Base-by-base conservation (phyloP, 2,113 vertebrate genomes). In the Urocynchramus pylzowi region DNA sequence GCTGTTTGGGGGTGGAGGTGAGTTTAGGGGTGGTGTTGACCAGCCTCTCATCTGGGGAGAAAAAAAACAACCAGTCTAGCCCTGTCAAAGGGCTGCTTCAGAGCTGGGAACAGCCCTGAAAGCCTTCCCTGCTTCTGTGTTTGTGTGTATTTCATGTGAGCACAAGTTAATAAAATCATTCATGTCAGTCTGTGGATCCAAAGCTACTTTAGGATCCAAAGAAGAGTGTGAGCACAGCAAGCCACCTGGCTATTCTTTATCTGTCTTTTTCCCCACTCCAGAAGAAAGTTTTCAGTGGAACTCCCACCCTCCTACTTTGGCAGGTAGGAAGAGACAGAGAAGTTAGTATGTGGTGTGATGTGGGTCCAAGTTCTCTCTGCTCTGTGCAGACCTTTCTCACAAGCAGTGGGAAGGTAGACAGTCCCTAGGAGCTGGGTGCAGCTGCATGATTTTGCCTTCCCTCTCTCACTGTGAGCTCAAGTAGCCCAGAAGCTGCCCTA, bases 1-100 rank as follows among this genome's bases (percentile, higher is more conserved):
- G 95, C 94, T 95, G 91, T 93, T 97, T 39, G 59, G 95, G 96
- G 88, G 93, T 20, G 74, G 95, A 97, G 67, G 42, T 90, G 89
- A 93, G 64, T 39, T 81, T 69, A 84, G 90, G 33, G 75, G 7
- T 61, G 84, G 45, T 90, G 89, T 45, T 74, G 59, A 68, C 57
- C 84, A 86, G 68, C 60, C 59, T 79, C 67, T 89, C 78, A 78
- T 89, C 47, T 70, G 31, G 70, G 49, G n/a, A 64, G 37, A 50
- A 71, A 79, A 68, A 71, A 74, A n/a, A 9, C 35, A 90, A 63
- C 56, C 31, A 45, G 41, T 69, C 23, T 27, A 61, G 45, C 57
- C 30, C 47, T 87, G 56, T 69, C 49, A 85, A 84, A 85, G 28
- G 30, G 22, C 87, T 89, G 76, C 53, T 94, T 74, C 50, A 79